These are phyloP conservation scores for Zosterops pallidus DNA, from an alignment of 2,113 vertebrate species.

Conservation along the genomic window DNA sequence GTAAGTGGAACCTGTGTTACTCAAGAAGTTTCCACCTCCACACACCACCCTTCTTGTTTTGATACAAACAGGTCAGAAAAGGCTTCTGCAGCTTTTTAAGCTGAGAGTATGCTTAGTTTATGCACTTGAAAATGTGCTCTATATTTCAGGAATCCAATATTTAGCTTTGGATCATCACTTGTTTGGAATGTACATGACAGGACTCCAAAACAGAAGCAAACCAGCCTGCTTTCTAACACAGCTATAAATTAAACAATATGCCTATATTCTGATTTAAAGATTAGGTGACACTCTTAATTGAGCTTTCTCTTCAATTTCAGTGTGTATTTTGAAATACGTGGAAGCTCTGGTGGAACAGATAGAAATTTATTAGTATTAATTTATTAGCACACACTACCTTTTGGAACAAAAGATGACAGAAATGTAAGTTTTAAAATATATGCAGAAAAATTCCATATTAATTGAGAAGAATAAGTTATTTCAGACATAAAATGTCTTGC, in stretches of 20 bases:
- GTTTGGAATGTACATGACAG: not conserved
- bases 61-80: not conserved
- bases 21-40: not conserved
- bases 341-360: not conserved
- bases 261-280: not conserved
- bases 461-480: not conserved
- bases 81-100: not conserved
- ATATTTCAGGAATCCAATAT: not conserved
- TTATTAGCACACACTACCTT: not conserved
- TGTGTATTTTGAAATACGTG: not conserved
- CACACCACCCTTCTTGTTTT: not conserved
- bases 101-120: not conserved
- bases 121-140: not conserved
- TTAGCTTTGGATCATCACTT: not conserved
- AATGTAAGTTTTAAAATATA: not conserved
- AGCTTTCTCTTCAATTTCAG: not conserved
- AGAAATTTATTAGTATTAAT: not conserved
- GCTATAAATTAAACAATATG: not conserved
- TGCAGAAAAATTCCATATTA: not conserved
- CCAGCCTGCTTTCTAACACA: not conserved
- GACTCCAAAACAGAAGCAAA: not conserved
- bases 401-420: not conserved
- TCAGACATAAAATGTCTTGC: not conserved
- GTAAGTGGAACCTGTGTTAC: not conserved
- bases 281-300: not conserved